Evolutionary conservation across 30 jellyfish, hydroid and myxozoan genomes (phyloP), one percentile per base, ranked within the genome.

Genomic region (Cassiopea andromeda): DNA sequence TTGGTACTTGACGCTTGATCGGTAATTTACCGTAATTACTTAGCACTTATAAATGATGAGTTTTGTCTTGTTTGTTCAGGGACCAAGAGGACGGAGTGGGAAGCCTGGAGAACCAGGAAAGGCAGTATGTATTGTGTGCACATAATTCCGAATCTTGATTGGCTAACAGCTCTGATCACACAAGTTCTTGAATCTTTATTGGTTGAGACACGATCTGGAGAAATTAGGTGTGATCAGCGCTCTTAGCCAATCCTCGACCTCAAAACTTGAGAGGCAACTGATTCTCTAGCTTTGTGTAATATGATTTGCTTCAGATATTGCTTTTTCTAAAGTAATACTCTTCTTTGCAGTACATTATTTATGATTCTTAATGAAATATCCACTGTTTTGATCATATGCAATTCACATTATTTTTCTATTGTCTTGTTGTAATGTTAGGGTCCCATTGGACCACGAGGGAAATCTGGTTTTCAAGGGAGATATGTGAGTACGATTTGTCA

Each of bases 371-470:
- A 0, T 27, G 38, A 27, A 27, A 27, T 27, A 27, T 27, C 38
- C 38, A 27, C 38, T 27, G 0, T 27, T 27, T 27, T 27, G 38
- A 27, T 27, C 38, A 27, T 27, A 27, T 58, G 68, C 68, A 6
- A 6, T 58, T 58, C 14, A 58, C 14, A 12, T 45, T 1, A 44
- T 4, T 17, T 60, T 58, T 9, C 48, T 44, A 18, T 46, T 1
- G 19, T 2, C 1, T 9, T 72, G 17, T 17, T 73, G 49, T 54
- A 17, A 15, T 74, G 59, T 75, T 44, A 90, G 93, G 97, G 97
- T 7, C 93, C 97, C 8, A 59, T 60, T 27, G 97, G 97, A 5
- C 97, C 93, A 48, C 72, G 81, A 14, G 97, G 97, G 13, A 81
- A 83, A 90, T 64, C 74, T 44, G 97, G 97, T 7, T 75, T 76